These are phyloP conservation scores for Coelinius sp. DNA, from an alignment of 2,888 invertebrate genomes.

Conservation along the genomic window DNA sequence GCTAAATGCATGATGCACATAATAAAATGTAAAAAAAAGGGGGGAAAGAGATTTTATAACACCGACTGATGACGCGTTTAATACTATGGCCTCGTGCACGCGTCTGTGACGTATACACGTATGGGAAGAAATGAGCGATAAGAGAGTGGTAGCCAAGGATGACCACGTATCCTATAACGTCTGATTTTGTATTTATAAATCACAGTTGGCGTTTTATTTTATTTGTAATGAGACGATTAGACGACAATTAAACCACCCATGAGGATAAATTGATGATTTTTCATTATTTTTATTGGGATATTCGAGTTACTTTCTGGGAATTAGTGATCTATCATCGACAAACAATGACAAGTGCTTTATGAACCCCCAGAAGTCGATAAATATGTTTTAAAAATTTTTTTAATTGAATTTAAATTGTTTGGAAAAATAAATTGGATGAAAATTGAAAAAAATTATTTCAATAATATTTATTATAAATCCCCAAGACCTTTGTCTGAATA, in stretches of 20 bases:
- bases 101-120: constrained; percentile 13
- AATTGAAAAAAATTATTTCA: too few relatives aligned
- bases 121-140: constrained; percentile 16
- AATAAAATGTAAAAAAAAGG: not conserved
- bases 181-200: not conserved
- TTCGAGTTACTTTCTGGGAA: not conserved
- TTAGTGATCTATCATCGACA: not conserved
- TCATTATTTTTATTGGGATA: not conserved
- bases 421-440: too few relatives aligned
- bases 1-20: not conserved
- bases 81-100: not conserved
- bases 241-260: not conserved
- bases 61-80: constrained; percentile 1
- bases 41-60: not conserved
- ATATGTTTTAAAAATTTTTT: not conserved
- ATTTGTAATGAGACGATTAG: not conserved
- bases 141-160: not conserved
- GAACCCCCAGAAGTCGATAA: not conserved
- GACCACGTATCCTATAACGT: not conserved
- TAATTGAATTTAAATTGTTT: not conserved
- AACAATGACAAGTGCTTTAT: not conserved
- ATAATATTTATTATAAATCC: not conserved
- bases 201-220: not conserved
- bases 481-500: constrained; percentile 8
- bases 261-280: not conserved